Evolutionary conservation across 2,113 vertebrate genomes (phyloP).

Genomic region (Crotalus helleri): DNA sequence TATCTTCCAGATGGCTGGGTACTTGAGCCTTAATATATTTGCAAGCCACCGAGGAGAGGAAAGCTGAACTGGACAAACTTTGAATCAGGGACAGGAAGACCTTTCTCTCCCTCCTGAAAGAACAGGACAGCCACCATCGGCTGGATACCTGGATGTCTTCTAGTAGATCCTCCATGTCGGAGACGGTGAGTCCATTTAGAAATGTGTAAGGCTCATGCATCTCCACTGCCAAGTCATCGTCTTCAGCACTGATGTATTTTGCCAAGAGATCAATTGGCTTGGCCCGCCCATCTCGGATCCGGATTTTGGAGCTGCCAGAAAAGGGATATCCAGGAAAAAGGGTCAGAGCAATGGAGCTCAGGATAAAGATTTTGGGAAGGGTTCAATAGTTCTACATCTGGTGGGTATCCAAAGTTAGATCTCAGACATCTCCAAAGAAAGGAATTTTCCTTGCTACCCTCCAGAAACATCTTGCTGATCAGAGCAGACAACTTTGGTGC

Average conservation of each 20-base stretch:
- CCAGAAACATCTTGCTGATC: neutral
- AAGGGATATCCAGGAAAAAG: neutral
- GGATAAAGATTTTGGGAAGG: neutral
- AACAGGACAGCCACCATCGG: neutral
- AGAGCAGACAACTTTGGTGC: neutral
- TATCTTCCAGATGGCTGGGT: neutral
- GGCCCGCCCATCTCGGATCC: slow-evolving; percentile 89
- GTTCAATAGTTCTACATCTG: neutral
- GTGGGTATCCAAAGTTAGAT: neutral
- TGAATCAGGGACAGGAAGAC: too few species aligned
- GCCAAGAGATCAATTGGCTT: slow-evolving; percentile 96
- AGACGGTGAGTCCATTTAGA: slow-evolving; percentile 89
- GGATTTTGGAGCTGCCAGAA: slow-evolving; percentile 88
- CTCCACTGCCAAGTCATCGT: slow-evolving; percentile 93
- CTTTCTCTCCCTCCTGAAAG: neutral
- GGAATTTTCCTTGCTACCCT: neutral
- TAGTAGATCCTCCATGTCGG: slow-evolving; percentile 95
- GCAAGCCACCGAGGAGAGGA: neutral
- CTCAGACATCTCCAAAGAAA: neutral
- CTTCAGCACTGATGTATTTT: slow-evolving; percentile 95
- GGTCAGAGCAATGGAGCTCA: neutral
- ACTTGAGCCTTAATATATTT: neutral
- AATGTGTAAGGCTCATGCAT: slow-evolving; percentile 98
- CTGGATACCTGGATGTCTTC: slow-evolving; percentile 91
- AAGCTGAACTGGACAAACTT: neutral